Evolutionary conservation across 2,888 invertebrate species (phyloP).

Genomic region (Trichopoda pennipes): DNA sequence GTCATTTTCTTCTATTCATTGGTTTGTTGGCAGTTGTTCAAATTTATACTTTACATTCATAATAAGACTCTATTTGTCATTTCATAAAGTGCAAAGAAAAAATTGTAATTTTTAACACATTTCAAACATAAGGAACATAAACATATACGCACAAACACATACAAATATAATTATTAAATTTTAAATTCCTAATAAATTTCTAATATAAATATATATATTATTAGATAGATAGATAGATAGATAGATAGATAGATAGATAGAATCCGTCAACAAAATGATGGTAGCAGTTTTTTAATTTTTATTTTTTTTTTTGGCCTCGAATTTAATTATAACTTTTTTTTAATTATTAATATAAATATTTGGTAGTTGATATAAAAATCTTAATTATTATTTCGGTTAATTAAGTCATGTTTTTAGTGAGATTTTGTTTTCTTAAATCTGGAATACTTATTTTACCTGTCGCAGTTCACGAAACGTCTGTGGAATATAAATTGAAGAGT

Average conservation of each 20-base stretch:
- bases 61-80: conserved; percentile 68
- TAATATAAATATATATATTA: background rate
- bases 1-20: conserved; percentile 30
- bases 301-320: background rate
- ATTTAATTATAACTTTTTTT: conserved; percentile 56
- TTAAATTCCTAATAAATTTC: background rate
- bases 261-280: conserved; percentile 14
- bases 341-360: conserved; percentile 38
- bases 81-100: conserved; percentile 44
- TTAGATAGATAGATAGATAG: no score
- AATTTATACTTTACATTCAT: conserved; percentile 68
- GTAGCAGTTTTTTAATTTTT: conserved; percentile 4
- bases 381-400: conserved; percentile 24
- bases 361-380: conserved; percentile 28
- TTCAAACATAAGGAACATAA: background rate
- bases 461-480: background rate
- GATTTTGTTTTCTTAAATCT: conserved; percentile 21
- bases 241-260: no score
- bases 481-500: background rate
- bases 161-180: background rate
- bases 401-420: conserved; percentile 39
- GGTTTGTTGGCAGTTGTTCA: conserved; percentile 64
- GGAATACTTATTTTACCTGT: conserved; percentile 1
- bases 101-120: conserved; percentile 44
- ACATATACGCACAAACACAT: background rate